Evolutionary conservation across 2,113 vertebrate species (phyloP).

Genomic region (Seriola rivoliana): DNA sequence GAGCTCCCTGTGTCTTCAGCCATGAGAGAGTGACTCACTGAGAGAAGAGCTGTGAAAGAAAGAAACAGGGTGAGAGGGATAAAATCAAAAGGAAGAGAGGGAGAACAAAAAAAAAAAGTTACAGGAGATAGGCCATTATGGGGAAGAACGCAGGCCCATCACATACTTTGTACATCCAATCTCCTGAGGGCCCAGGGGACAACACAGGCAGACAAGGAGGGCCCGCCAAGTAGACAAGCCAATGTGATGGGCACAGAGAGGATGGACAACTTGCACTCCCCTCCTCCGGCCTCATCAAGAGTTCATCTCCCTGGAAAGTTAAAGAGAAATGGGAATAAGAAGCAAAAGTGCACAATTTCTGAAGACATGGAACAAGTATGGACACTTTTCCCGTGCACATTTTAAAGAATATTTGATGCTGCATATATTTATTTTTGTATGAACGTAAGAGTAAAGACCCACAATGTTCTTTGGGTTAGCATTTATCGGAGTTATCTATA

Average conservation of each 20-base stretch:
- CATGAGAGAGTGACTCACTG: slow-evolving; percentile 68
- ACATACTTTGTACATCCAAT: slow-evolving; percentile 54
- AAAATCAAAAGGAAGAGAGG: slow-evolving; percentile 28
- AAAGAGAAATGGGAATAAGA: slow-evolving; percentile 56
- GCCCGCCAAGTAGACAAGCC: slow-evolving; percentile 52
- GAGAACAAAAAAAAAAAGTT: slow-evolving; percentile 40
- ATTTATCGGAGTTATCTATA: slow-evolving; percentile 32
- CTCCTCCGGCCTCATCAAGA: slow-evolving; percentile 39
- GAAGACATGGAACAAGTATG: slow-evolving; percentile 47
- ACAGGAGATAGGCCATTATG: slow-evolving; percentile 62
- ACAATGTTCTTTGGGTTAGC: not conserved
- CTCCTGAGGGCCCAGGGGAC: slow-evolving; percentile 58
- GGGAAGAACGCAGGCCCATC: slow-evolving; percentile 48
- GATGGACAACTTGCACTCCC: slow-evolving; percentile 62
- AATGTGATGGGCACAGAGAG: slow-evolving; percentile 60
- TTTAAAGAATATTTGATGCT: slow-evolving; percentile 64
- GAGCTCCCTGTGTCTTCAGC: slow-evolving; percentile 53
- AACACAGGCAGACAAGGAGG: slow-evolving; percentile 38
- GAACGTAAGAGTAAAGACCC: slow-evolving; percentile 22
- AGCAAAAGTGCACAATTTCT: slow-evolving; percentile 43
- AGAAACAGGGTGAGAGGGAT: slow-evolving; percentile 40
- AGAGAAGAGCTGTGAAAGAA: slow-evolving; percentile 55
- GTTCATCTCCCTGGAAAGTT: slow-evolving; percentile 51
- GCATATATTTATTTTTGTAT: slow-evolving; percentile 75
- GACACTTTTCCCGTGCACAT: slow-evolving; percentile 40